Conservation (phyloP, 1,140 invertebrate genomes). For the Bombus confusus region DNA sequence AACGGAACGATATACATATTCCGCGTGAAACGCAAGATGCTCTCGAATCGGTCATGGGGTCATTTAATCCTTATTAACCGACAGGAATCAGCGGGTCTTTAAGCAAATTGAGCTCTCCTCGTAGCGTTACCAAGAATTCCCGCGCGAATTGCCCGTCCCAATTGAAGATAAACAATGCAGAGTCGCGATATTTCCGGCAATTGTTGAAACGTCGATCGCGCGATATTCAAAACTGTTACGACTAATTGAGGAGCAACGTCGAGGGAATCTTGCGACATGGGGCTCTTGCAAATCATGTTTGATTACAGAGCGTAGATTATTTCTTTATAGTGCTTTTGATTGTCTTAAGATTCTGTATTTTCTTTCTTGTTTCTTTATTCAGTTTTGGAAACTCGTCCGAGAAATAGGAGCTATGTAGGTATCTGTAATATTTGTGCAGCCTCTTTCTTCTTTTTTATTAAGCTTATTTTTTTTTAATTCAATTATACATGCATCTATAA, state of each 20-base stretch:
- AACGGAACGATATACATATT: slow-evolving; percentile 18
- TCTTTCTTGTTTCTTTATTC: neutral
- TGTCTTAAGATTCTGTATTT: neutral
- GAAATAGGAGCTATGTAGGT: too few species aligned
- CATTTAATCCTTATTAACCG: slow-evolving; percentile 61
- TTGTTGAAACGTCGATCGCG: slow-evolving; percentile 28
- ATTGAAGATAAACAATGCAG: slow-evolving; percentile 46
- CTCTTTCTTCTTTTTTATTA: too few species aligned
- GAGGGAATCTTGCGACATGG: neutral
- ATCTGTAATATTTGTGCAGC: too few species aligned
- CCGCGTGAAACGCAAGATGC: slow-evolving; percentile 42
- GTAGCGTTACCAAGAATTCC: slow-evolving; percentile 17
- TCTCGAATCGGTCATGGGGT: slow-evolving; percentile 51
- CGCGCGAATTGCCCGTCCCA: slow-evolving; percentile 46
- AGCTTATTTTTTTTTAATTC: too few species aligned
- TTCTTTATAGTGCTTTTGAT: neutral
- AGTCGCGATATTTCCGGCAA: slow-evolving; percentile 22
- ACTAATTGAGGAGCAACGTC: neutral
- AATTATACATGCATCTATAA: too few species aligned
- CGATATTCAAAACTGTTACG: slow-evolving; percentile 5
- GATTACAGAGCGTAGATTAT: too few species aligned
- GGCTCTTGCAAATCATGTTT: neutral
- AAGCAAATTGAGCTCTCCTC: slow-evolving; percentile 57
- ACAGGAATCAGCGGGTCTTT: slow-evolving; percentile 46
- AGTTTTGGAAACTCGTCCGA: too few species aligned